phyloP scores from a whole-genome alignment of 2,113 vertebrate species.

The Chloebia gouldiae region DNA sequence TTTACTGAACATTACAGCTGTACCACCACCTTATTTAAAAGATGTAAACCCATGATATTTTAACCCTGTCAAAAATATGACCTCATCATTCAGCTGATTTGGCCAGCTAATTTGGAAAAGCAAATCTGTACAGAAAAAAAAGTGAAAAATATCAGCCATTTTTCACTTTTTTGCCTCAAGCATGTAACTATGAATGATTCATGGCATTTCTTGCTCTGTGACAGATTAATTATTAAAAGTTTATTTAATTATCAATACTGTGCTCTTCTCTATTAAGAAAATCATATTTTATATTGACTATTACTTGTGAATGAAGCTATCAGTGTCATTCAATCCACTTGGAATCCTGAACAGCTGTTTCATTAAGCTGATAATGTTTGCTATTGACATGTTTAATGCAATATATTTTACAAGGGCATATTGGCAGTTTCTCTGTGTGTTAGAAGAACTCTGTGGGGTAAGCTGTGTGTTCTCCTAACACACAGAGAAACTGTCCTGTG shows the following conservation, averaged over 20 bases:
- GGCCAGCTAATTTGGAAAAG: background rate
- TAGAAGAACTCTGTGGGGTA: background rate
- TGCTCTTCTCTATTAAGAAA: slow-evolving; percentile 67
- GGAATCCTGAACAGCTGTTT: slow-evolving; percentile 53
- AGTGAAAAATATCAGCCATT: background rate
- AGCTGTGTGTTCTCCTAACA: background rate
- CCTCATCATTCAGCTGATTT: background rate
- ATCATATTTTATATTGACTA: slow-evolving; percentile 70
- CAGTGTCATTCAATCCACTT: slow-evolving; percentile 56
- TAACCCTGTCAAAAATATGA: slow-evolving; percentile 5
- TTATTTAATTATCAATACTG: slow-evolving; percentile 76
- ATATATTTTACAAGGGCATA: slow-evolving; percentile 18
- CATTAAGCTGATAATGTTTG: slow-evolving; percentile 50
- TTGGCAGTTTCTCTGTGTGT: background rate
- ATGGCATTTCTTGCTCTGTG: slow-evolving; percentile 54
- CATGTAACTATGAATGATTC: slow-evolving; percentile 68
- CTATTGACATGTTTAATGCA: slow-evolving; percentile 48
- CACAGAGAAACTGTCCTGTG: background rate
- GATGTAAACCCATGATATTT: background rate
- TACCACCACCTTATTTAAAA: background rate
- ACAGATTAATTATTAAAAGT: slow-evolving; percentile 73
- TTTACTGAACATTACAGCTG: background rate
- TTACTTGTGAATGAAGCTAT: slow-evolving; percentile 67
- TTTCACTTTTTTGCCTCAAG: slow-evolving; percentile 66
- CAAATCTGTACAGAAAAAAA: background rate